phyloP scores from a whole-genome alignment of 1,140 invertebrate genomes.

The Drosophila lowei region DNA sequence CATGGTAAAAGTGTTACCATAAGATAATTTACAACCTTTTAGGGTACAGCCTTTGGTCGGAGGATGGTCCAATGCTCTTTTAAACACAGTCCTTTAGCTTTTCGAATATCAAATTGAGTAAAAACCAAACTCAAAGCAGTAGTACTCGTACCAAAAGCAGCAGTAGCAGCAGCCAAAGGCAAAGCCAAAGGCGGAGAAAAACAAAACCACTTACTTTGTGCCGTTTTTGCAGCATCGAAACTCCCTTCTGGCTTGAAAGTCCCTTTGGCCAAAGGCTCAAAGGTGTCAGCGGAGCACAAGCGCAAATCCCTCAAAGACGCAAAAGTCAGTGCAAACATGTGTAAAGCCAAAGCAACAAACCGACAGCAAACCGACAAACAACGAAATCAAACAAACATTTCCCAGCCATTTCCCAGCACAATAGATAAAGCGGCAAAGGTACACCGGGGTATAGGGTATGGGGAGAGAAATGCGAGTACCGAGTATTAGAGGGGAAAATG shows the following conservation, averaged over 20 bases:
- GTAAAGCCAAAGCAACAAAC: constrained; percentile 66
- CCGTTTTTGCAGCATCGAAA: constrained; percentile 34
- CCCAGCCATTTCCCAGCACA: constrained; percentile 44
- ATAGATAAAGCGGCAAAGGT: constrained; percentile 35
- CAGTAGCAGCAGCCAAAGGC: constrained; percentile 23
- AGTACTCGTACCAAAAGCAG: not conserved
- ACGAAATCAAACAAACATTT: constrained; percentile 58
- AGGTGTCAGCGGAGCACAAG: constrained; percentile 68
- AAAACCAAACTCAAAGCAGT: too few species aligned
- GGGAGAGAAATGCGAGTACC: constrained; percentile 7
- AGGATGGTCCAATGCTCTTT: too few species aligned
- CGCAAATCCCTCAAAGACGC: constrained; percentile 44
- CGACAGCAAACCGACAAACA: constrained; percentile 17
- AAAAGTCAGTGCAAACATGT: constrained; percentile 65
- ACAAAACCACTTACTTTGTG: constrained; percentile 64
- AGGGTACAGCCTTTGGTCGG: too few species aligned
- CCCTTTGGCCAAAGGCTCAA: constrained; percentile 40
- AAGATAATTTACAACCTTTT: too few species aligned
- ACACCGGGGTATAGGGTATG: too few species aligned
- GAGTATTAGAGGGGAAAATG: not conserved
- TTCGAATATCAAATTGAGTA: too few species aligned
- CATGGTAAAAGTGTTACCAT: too few species aligned
- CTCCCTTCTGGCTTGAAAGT: not conserved
- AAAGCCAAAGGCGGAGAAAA: not conserved
- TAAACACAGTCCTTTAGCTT: too few species aligned